phyloP scores from a whole-genome alignment of 2,888 invertebrate genomes.

The Lasiommata megera region DNA sequence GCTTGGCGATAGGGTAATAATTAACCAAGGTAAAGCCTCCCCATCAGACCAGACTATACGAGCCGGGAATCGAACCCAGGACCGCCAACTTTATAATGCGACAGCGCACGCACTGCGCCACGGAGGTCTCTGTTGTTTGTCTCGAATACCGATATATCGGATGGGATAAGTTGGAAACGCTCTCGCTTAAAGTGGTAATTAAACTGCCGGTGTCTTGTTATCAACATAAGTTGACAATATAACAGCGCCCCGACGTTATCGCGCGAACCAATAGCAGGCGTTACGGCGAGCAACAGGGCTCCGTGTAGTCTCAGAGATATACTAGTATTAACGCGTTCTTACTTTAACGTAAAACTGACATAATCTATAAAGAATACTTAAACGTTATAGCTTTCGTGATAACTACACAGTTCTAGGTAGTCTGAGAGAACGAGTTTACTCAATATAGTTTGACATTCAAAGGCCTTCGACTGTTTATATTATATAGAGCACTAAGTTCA shows the following conservation, averaged over 20 bases:
- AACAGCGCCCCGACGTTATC: conserved; percentile 23
- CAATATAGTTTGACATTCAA: no score
- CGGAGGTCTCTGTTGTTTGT: no score
- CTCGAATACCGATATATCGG: background rate
- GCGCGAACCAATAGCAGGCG: conserved; percentile 30
- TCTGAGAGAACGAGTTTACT: background rate
- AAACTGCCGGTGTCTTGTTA: conserved; percentile 21
- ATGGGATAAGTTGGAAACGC: background rate
- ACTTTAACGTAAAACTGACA: conserved; percentile 3
- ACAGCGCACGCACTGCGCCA: no score
- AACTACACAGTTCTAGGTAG: background rate
- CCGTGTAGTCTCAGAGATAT: conserved; percentile 15
- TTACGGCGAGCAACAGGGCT: conserved; percentile 28
- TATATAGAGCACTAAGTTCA: no score
- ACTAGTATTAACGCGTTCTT: background rate
- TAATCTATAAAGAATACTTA: background rate
- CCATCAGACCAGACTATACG: no score
- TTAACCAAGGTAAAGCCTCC: no score
- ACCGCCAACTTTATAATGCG: no score
- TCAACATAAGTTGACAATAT: conserved; percentile 24
- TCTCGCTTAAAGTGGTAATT: conserved; percentile 8
- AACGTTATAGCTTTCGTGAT: conserved; percentile 2
- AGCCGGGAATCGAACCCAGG: no score
- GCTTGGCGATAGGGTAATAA: no score
- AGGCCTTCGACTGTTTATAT: no score